These are phyloP conservation scores for Adelphocoris suturalis DNA, from an alignment of 2,888 invertebrate genomes.

Conservation along the genomic window DNA sequence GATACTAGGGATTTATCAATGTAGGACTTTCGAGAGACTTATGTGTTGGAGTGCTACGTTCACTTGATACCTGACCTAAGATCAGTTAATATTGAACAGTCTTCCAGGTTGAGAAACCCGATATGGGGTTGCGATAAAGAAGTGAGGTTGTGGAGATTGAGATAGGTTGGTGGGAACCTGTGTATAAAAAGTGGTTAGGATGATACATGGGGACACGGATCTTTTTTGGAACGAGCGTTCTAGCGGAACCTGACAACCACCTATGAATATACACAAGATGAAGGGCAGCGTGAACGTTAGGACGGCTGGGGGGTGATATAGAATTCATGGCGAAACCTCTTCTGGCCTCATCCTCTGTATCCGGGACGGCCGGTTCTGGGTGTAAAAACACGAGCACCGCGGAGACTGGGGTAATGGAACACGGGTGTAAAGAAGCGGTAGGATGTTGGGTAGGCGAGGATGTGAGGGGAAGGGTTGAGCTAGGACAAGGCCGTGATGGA, in stretches of 20 bases:
- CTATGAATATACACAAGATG: constrained; percentile 48
- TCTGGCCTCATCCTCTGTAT: neutral
- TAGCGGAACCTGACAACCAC: constrained; percentile 35
- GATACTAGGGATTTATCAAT: no score
- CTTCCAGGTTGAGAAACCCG: no score
- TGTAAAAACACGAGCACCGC: constrained; percentile 8
- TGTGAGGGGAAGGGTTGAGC: neutral
- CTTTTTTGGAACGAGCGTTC: neutral
- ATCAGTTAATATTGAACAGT: no score
- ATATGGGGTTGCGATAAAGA: no score
- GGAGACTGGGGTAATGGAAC: neutral
- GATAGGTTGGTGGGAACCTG: neutral
- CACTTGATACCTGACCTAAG: no score
- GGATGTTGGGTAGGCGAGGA: neutral
- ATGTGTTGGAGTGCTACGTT: no score
- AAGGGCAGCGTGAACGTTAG: neutral
- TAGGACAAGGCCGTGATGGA: neutral
- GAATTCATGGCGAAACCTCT: constrained; percentile 37
- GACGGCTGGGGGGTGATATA: neutral
- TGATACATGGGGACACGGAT: neutral
- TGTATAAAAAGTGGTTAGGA: neutral
- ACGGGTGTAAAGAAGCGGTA: neutral
- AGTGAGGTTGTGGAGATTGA: neutral
- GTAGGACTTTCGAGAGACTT: no score
- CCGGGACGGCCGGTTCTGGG: neutral